Conservation (phyloP, 2,797 vertebrate genomes). For the Vespertilio murinus region DNA sequence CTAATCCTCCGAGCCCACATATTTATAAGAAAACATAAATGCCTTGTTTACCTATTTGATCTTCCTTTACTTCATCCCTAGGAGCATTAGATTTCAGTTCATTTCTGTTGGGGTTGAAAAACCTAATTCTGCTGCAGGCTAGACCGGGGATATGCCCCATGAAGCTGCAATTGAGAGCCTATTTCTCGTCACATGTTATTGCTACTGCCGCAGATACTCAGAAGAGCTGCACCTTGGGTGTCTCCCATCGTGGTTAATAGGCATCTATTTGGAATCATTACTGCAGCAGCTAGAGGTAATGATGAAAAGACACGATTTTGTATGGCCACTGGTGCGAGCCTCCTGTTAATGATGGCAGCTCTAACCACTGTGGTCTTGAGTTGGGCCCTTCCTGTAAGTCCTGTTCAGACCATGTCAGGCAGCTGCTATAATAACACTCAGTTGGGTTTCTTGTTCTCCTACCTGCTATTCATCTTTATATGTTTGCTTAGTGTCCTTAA, state of each 20-base stretch:
- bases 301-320: constrained; percentile 67
- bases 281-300: constrained; percentile 71
- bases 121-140: constrained; percentile 76
- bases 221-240: constrained; percentile 59
- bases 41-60: constrained; percentile 10
- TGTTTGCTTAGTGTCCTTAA: background rate
- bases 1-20: background rate
- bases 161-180: constrained; percentile 65
- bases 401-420: background rate
- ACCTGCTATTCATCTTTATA: background rate
- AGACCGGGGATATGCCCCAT: constrained; percentile 72
- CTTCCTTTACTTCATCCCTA: constrained; percentile 47
- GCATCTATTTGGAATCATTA: constrained; percentile 76
- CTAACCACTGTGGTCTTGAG: constrained; percentile 31
- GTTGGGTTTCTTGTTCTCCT: constrained; percentile 36
- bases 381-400: constrained; percentile 34
- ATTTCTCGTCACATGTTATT: constrained; percentile 63
- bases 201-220: constrained; percentile 60
- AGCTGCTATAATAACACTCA: background rate
- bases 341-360: constrained; percentile 55
- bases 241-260: constrained; percentile 56
- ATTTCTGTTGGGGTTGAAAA: constrained; percentile 74
- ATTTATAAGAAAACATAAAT: constrained; percentile 14
- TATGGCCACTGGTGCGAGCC: constrained; percentile 57
- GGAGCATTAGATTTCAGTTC: constrained; percentile 69